Evolutionary conservation across 1,140 invertebrate genomes (phyloP).

Genomic region (Ctenoplectra terminalis): DNA sequence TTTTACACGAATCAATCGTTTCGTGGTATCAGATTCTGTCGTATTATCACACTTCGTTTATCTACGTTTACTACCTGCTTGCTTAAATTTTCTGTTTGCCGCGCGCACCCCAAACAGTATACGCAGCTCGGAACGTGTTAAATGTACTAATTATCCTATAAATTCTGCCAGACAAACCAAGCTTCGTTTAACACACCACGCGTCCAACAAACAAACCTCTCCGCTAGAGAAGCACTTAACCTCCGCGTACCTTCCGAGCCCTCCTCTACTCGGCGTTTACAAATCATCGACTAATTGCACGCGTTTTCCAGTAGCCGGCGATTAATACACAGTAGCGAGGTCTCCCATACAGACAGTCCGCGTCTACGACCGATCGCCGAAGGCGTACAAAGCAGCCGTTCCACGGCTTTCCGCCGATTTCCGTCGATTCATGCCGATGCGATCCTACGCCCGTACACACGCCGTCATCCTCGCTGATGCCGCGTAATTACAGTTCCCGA

Average conservation of each 20-base stretch:
- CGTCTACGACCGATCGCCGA: constrained; percentile 39
- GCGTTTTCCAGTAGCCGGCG: constrained; percentile 55
- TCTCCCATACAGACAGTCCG: constrained; percentile 19
- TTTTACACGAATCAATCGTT: background rate
- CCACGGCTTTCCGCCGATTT: constrained; percentile 62
- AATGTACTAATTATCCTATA: background rate
- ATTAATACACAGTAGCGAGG: constrained; percentile 55
- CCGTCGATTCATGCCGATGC: constrained; percentile 59
- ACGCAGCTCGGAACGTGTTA: background rate
- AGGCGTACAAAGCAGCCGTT: constrained; percentile 41
- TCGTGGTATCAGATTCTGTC: no score
- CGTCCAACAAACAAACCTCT: background rate
- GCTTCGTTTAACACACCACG: background rate
- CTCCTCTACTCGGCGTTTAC: background rate
- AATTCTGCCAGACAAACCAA: background rate
- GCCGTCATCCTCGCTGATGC: constrained; percentile 51
- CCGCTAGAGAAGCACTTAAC: background rate
- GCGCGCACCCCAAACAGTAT: no score
- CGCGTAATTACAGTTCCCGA: constrained; percentile 64
- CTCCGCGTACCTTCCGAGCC: background rate
- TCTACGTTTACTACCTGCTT: no score
- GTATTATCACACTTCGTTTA: background rate
- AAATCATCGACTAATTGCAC: constrained; percentile 54
- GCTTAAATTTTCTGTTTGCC: no score
- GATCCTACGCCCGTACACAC: constrained; percentile 4